Percentiles rank a stretch among this genome's conserved stretches.
phyloP scores from a whole-genome alignment of 2,888 invertebrate species.

The Willowsia nigromaculata region DNA sequence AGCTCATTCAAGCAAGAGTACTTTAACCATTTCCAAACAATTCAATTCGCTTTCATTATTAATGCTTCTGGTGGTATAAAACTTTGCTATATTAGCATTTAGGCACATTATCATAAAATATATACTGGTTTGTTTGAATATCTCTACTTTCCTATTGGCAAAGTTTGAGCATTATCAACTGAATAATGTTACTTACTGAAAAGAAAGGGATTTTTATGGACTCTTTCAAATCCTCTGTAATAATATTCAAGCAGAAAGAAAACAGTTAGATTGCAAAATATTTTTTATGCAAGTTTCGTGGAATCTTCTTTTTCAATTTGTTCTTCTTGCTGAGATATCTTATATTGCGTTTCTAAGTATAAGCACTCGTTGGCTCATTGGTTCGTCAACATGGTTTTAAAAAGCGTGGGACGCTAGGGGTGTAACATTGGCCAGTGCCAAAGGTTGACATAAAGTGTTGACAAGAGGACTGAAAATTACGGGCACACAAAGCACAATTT shows the following conservation, averaged over 20 bases:
- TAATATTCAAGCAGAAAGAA: neutral
- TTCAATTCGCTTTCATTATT: constrained; percentile 33
- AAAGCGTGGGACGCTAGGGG: too few relatives aligned
- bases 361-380: too few relatives aligned
- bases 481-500: too few relatives aligned
- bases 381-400: too few relatives aligned
- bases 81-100: neutral
- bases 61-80: neutral
- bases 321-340: neutral
- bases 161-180: constrained; percentile 15
- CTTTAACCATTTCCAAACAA: constrained; percentile 47
- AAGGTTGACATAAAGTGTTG: too few relatives aligned
- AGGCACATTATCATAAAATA: neutral
- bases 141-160: neutral
- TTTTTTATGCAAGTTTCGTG: neutral
- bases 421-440: too few relatives aligned
- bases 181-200: neutral
- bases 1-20: neutral
- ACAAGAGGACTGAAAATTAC: too few relatives aligned
- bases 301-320: neutral
- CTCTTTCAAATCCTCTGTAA: neutral
- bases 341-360: neutral
- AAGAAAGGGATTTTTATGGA: constrained; percentile 11
- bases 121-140: neutral
- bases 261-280: neutral